phyloP scores from a whole-genome alignment of 2,797 vertebrate genomes.

The Artibeus jamaicensis region DNA sequence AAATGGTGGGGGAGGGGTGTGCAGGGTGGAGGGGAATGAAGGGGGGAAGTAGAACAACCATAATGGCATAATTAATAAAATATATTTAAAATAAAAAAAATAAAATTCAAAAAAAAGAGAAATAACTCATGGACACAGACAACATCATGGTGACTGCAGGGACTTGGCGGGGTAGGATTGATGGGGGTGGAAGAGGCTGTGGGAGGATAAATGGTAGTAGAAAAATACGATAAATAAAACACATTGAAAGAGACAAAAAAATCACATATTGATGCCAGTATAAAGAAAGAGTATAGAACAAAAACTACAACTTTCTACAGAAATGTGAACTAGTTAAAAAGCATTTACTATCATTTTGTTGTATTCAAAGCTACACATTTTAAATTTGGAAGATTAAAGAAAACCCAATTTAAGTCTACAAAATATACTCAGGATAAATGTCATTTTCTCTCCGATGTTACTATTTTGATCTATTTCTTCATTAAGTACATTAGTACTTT shows the following conservation, averaged over 20 bases:
- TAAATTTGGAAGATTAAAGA: not conserved
- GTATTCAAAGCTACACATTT: not conserved
- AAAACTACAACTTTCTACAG: not conserved
- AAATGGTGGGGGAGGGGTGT: too few relatives aligned
- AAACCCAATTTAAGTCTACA: not conserved
- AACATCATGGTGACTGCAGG: not conserved
- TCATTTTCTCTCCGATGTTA: not conserved
- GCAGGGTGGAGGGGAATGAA: too few relatives aligned
- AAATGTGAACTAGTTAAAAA: not conserved
- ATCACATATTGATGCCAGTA: not conserved
- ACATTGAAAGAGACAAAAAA: not conserved
- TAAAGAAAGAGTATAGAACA: not conserved
- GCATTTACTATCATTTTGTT: not conserved
- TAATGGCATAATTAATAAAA: too few relatives aligned
- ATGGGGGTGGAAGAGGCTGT: not conserved
- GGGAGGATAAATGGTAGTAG: not conserved
- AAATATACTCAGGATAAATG: not conserved
- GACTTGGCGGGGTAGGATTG: too few relatives aligned
- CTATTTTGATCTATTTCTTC: not conserved
- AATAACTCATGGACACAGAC: not conserved
- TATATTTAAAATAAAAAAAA: too few relatives aligned
- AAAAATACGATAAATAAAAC: not conserved
- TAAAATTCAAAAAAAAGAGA: too few relatives aligned
- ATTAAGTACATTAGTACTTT: not conserved
- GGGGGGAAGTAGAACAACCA: too few relatives aligned